phyloP scores from a whole-genome alignment of 2,113 vertebrate genomes.

The Dendropsophus ebraccatus region DNA sequence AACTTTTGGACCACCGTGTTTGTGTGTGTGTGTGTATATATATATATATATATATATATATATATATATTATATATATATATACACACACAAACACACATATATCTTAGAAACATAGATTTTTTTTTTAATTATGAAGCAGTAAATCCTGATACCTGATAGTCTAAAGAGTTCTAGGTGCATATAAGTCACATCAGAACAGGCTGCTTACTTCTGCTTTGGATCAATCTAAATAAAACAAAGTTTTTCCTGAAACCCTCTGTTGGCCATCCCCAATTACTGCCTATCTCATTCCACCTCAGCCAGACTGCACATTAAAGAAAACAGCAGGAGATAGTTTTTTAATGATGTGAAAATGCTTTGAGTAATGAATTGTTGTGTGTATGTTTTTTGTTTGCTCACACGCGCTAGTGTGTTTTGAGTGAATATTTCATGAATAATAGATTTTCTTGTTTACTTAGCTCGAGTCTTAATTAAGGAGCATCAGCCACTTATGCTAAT shows the following conservation, averaged over 20 bases:
- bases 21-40: too few species aligned
- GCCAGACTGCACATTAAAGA: constrained; percentile 44
- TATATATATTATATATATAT: too few species aligned
- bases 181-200: background rate
- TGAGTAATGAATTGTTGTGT: constrained; percentile 57
- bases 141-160: background rate
- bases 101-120: too few species aligned
- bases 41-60: too few species aligned
- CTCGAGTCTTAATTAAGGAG: constrained; percentile 55
- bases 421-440: constrained; percentile 59
- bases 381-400: constrained; percentile 49
- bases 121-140: too few species aligned
- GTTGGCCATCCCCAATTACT: constrained; percentile 19
- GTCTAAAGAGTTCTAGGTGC: background rate
- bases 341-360: constrained; percentile 56
- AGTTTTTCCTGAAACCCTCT: background rate
- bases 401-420: constrained; percentile 47
- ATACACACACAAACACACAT: too few species aligned
- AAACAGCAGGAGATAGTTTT: constrained; percentile 55
- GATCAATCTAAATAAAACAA: background rate
- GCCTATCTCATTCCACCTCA: constrained; percentile 37
- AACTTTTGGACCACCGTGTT: too few species aligned
- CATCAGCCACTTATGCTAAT: constrained; percentile 57
- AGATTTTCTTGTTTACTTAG: constrained; percentile 54
- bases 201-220: background rate